Evolutionary conservation across 2,888 invertebrate species (phyloP).

Genomic region (Agrotis segetum): DNA sequence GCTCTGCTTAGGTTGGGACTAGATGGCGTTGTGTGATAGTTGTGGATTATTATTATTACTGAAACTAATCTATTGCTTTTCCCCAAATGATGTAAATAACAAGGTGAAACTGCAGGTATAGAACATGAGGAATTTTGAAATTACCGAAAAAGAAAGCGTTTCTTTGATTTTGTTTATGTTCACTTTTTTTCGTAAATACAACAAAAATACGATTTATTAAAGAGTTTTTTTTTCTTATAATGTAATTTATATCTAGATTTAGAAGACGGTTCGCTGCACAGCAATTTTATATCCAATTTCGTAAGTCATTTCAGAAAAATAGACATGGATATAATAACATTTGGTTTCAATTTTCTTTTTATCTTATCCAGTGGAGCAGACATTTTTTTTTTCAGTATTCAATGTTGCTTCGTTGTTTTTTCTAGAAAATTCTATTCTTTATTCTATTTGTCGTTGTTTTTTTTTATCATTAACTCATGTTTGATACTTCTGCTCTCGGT

Average conservation of each 20-base stretch:
- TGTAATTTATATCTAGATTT: not conserved
- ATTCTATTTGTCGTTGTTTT: not conserved
- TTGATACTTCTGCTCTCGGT: not conserved
- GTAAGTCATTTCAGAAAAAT: slow-evolving; percentile 21
- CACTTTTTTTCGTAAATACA: no score
- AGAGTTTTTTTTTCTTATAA: no score
- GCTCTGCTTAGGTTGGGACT: no score
- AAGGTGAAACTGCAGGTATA: no score
- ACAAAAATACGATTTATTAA: no score
- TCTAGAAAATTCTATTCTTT: not conserved
- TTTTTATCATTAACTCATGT: not conserved
- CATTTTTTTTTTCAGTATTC: slow-evolving; percentile 20
- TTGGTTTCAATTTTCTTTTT: slow-evolving; percentile 34
- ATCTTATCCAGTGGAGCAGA: not conserved
- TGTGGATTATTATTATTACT: no score
- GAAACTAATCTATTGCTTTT: no score
- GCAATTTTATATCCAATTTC: slow-evolving; percentile 18
- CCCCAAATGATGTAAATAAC: no score
- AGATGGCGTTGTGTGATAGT: no score
- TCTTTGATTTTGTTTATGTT: no score
- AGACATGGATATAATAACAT: slow-evolving; percentile 10
- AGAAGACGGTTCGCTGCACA: not conserved
- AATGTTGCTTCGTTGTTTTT: not conserved
- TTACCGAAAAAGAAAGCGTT: no score
- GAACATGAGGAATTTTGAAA: no score